Conservation (phyloP, 2,888 invertebrate species). For the Chouioia cunea region DNA sequence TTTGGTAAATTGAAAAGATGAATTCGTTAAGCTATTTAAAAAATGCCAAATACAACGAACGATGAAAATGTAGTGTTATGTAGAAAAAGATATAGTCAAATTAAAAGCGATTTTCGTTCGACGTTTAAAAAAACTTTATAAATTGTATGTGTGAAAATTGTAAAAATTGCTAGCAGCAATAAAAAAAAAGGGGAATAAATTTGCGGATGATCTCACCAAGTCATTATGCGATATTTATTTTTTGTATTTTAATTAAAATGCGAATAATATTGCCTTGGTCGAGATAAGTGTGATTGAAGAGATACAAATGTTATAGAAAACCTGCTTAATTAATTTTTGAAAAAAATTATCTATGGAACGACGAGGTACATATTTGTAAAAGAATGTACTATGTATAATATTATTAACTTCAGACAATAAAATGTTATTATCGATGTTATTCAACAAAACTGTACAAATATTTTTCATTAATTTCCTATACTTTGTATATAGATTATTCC, state of each 20-base stretch:
- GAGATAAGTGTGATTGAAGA: conserved; percentile 46
- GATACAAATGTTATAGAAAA: conserved; percentile 32
- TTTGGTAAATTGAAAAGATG: neutral
- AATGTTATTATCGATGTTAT: conserved; percentile 68
- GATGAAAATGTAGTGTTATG: conserved; percentile 19
- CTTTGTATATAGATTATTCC: neutral
- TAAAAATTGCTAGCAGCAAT: conserved; percentile 29
- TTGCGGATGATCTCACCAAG: conserved; percentile 7
- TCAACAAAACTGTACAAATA: conserved; percentile 46
- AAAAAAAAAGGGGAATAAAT: conserved; percentile 24
- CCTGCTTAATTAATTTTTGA: conserved; percentile 39
- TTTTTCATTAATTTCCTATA: conserved; percentile 12
- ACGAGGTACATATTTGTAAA: conserved; percentile 36
- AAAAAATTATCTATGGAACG: conserved; percentile 27
- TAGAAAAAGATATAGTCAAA: conserved; percentile 2
- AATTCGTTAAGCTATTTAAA: conserved; percentile 17
- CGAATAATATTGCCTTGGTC: conserved; percentile 57
- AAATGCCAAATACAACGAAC: conserved; percentile 40
- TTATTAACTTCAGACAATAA: conserved; percentile 67
- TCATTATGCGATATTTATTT: conserved; percentile 53
- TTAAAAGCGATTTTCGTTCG: conserved; percentile 16
- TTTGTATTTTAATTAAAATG: conserved; percentile 58
- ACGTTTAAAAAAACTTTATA: neutral
- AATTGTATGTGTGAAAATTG: conserved; percentile 8
- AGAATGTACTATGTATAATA: conserved; percentile 60